These are phyloP conservation scores for Hermaeophaga mercurialis DNA, from an alignment of 2,888 invertebrate genomes.

Conservation along the genomic window DNA sequence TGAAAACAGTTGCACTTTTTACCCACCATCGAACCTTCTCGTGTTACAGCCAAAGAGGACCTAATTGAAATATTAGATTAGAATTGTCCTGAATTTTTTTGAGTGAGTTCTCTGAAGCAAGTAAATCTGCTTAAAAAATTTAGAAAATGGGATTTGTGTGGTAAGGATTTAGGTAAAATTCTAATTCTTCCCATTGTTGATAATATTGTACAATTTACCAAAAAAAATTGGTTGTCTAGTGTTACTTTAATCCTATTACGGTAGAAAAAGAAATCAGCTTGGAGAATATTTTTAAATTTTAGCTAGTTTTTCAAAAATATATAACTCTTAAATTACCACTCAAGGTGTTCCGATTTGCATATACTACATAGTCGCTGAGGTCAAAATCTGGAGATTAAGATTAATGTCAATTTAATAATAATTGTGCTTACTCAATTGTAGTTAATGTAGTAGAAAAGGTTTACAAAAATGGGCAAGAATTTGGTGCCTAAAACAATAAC, in stretches of 20 bases:
- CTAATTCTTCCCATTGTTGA: constrained; percentile 22
- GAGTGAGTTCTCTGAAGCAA: constrained; percentile 26
- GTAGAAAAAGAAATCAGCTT: too few relatives aligned
- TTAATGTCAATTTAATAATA: too few relatives aligned
- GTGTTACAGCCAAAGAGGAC: constrained; percentile 26
- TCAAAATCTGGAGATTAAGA: too few relatives aligned
- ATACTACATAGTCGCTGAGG: too few relatives aligned
- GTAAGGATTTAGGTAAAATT: constrained; percentile 30
- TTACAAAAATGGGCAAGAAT: too few relatives aligned
- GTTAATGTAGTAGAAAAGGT: too few relatives aligned
- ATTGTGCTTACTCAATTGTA: too few relatives aligned
- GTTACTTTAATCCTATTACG: constrained; percentile 14
- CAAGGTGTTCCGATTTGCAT: too few relatives aligned
- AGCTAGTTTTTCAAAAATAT: too few relatives aligned
- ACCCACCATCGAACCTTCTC: constrained; percentile 30
- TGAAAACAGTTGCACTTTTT: constrained; percentile 40
- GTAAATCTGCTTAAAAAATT: constrained; percentile 31
- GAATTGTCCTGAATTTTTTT: constrained; percentile 18
- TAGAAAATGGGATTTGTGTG: constrained; percentile 32
- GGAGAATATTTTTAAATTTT: too few relatives aligned
- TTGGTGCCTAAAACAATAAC: too few relatives aligned
- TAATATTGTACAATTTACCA: constrained; percentile 15
- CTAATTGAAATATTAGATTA: constrained; percentile 39
- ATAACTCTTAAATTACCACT: too few relatives aligned
- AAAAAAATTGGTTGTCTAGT: constrained; percentile 1